Evolutionary conservation across 2,888 invertebrate species (phyloP).

Genomic region (Prosopocoilus inquinatus): DNA sequence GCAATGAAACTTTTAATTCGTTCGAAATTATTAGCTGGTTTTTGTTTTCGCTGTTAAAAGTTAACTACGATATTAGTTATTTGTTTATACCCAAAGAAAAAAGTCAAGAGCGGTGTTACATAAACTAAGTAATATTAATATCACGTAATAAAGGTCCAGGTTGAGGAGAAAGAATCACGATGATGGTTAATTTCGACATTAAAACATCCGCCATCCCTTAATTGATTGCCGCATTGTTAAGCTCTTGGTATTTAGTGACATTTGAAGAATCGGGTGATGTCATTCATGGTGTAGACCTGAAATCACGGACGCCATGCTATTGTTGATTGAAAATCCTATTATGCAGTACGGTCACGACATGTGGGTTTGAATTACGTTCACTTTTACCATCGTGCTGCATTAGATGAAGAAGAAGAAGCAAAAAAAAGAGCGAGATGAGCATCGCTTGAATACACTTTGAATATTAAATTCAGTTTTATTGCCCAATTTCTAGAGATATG

Average conservation of each 20-base stretch:
- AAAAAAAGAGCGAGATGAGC: no score
- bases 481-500: background rate
- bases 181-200: no score
- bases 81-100: no score
- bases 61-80: no score
- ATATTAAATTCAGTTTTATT: slow-evolving; percentile 3
- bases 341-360: background rate
- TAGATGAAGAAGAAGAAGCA: no score
- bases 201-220: background rate
- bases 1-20: no score
- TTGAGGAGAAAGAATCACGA: no score
- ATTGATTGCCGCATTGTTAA: background rate
- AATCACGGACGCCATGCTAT: background rate
- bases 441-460: background rate
- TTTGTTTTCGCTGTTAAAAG: no score
- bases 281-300: background rate
- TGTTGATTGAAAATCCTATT: slow-evolving; percentile 5
- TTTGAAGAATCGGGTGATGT: background rate
- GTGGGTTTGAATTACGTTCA: background rate
- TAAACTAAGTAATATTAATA: no score
- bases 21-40: no score
- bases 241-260: slow-evolving; percentile 5
- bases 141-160: no score
- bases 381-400: background rate
- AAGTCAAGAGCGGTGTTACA: no score